Conservation (phyloP, 2,888 invertebrate species). For the Uloborus plumipes region DNA sequence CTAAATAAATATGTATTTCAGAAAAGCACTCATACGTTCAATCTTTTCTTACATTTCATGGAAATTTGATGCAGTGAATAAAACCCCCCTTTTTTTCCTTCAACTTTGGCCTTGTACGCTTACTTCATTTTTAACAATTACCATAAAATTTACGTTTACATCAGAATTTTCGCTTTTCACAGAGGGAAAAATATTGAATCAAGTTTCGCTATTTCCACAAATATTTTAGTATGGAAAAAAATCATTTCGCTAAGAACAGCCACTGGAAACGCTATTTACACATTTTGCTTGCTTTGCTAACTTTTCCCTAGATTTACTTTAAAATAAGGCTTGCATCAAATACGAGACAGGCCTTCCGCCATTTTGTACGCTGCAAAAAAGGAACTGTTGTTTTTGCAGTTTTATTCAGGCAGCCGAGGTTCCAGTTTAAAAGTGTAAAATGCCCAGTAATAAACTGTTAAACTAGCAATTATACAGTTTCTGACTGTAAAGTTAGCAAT, state of each 20-base stretch:
- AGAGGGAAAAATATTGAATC: conserved; percentile 5
- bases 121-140: conserved; percentile 32
- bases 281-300: conserved; percentile 20
- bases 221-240: conserved; percentile 45
- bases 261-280: conserved; percentile 46
- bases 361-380: too few relatives aligned
- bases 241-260: conserved; percentile 15
- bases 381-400: too few relatives aligned
- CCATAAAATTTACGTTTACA: conserved; percentile 55
- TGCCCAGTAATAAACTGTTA: too few relatives aligned
- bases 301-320: too few relatives aligned
- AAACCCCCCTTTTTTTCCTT: conserved; percentile 1
- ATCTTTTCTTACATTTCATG: conserved; percentile 15
- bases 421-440: too few relatives aligned
- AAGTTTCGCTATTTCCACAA: conserved; percentile 42
- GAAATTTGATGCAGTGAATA: conserved; percentile 41
- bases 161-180: conserved; percentile 4
- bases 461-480: too few relatives aligned
- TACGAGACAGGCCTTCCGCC: too few relatives aligned
- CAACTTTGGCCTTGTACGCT: neutral
- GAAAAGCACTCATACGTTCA: conserved; percentile 16
- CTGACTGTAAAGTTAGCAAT: too few relatives aligned
- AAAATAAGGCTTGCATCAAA: too few relatives aligned
- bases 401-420: too few relatives aligned
- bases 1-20: neutral